Evolutionary conservation across 2,888 invertebrate species (phyloP).

Genomic region (Lissocephala sabroskyi): DNA sequence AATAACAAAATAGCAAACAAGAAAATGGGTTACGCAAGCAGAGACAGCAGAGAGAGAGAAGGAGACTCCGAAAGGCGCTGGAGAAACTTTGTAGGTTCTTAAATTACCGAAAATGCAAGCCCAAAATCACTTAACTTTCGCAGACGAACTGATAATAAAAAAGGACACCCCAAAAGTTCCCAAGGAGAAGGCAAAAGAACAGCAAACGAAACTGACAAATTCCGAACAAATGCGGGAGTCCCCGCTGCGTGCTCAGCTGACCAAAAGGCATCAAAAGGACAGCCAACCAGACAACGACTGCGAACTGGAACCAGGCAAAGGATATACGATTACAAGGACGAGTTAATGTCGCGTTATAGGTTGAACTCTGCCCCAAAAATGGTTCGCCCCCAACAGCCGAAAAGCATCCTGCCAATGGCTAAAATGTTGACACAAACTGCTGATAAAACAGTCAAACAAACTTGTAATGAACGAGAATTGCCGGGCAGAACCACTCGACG

Average conservation of each 20-base stretch:
- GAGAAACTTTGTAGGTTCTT: no score
- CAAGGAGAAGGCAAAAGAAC: not conserved
- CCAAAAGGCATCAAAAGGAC: not conserved
- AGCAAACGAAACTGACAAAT: constrained; percentile 19
- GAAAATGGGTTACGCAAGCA: no score
- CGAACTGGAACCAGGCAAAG: constrained; percentile 6
- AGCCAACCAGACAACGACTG: not conserved
- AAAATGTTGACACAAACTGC: no score
- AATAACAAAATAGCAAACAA: no score
- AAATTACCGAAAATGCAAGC: not conserved
- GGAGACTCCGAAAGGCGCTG: no score
- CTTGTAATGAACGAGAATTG: no score
- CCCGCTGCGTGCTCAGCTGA: constrained; percentile 6
- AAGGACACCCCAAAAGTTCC: no score
- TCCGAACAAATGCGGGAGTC: constrained; percentile 14
- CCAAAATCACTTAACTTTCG: not conserved
- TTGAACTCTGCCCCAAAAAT: constrained; percentile 6
- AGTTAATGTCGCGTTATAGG: constrained; percentile 44
- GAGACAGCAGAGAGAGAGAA: no score
- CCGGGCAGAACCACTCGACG: no score
- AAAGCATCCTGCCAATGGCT: not conserved
- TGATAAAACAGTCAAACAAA: no score
- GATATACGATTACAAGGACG: constrained; percentile 14
- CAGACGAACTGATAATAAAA: no score
- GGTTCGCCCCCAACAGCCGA: not conserved